phyloP scores from a whole-genome alignment of 2,113 vertebrate species.

The Burhinus bistriatus region DNA sequence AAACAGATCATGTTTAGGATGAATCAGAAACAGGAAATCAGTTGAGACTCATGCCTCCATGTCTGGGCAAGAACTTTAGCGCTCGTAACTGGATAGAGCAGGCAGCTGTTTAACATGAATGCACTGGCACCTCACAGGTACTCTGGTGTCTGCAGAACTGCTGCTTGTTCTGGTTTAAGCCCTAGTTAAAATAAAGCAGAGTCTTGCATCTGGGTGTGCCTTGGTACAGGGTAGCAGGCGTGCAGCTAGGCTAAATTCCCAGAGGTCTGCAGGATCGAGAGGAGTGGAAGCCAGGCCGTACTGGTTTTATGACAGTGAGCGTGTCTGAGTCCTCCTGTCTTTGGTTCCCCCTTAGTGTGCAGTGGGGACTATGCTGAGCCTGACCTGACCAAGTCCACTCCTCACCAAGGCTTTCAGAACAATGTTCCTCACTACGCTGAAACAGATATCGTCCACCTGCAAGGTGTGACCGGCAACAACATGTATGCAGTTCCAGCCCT shows the following conservation, averaged over 20 bases:
- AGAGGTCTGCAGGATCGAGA: not conserved
- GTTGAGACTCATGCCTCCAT: not conserved
- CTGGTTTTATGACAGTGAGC: not conserved
- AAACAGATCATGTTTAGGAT: not conserved
- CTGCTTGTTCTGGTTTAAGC: not conserved
- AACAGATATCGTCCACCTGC: slow-evolving; percentile 52
- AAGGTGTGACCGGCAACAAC: slow-evolving; percentile 53
- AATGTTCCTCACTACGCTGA: slow-evolving; percentile 40
- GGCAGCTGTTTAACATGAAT: not conserved
- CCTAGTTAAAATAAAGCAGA: not conserved
- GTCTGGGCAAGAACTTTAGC: not conserved
- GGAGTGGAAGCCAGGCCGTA: rapidly evolving
- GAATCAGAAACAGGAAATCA: not conserved
- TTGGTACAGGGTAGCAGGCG: rapidly evolving
- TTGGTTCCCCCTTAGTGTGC: slow-evolving; percentile 17
- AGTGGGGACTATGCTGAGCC: slow-evolving; percentile 61
- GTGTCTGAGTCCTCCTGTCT: not conserved
- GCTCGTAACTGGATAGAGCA: not conserved
- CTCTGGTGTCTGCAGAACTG: not conserved
- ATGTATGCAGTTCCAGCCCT: slow-evolving; percentile 54
- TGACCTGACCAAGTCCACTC: slow-evolving; percentile 59
- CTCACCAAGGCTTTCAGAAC: slow-evolving; percentile 68
- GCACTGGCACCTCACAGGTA: not conserved
- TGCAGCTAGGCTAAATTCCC: not conserved
- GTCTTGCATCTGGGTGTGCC: not conserved